phyloP scores from a whole-genome alignment of 2,113 vertebrate genomes.

The Ctenodactylus gundi region DNA sequence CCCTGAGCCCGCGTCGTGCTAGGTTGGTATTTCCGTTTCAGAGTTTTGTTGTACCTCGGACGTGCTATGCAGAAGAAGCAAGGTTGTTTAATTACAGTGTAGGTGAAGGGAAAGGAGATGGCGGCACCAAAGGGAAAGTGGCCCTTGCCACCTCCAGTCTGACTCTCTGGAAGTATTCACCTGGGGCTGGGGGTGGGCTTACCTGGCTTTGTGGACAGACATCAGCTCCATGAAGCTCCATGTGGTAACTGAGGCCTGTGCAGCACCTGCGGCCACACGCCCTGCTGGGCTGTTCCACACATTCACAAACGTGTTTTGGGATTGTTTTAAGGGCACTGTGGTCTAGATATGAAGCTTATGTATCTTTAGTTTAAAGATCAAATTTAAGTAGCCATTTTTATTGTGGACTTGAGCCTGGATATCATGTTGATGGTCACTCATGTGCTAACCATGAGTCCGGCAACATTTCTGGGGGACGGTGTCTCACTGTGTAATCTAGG shows the following conservation, averaged over 20 bases:
- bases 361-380: not conserved
- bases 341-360: not conserved
- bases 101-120: not conserved
- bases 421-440: not conserved
- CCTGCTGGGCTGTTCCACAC: not conserved
- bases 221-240: not conserved
- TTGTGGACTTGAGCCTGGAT: not conserved
- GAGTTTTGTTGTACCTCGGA: slow-evolving; percentile 11
- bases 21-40: not conserved
- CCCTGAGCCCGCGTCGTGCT: not conserved
- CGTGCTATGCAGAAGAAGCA: not conserved
- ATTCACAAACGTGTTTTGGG: not conserved
- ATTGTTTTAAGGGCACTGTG: not conserved
- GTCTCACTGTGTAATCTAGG: no score
- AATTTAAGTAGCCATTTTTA: not conserved
- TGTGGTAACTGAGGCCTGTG: not conserved
- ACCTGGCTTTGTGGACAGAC: not conserved
- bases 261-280: not conserved
- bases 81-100: not conserved
- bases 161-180: not conserved
- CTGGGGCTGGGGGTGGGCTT: not conserved
- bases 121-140: no score
- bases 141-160: not conserved
- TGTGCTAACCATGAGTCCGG: not conserved
- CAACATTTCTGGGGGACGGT: not conserved